Conservation (phyloP, 2,113 vertebrate species). For the Anser cygnoides region DNA sequence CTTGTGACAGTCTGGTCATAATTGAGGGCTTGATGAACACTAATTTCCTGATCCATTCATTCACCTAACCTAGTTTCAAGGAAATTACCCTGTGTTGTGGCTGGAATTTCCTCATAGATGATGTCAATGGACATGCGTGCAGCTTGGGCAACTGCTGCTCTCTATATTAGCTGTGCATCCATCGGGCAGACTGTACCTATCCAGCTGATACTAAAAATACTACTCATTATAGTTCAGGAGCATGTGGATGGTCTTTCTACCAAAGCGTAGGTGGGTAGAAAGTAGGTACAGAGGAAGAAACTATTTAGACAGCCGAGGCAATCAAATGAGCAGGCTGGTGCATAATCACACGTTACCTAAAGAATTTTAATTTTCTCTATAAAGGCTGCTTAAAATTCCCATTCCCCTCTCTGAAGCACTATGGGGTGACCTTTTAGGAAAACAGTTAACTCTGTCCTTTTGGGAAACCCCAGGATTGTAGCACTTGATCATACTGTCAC, state of each 20-base stretch:
- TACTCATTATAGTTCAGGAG: neutral
- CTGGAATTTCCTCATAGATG: neutral
- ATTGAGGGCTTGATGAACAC: neutral
- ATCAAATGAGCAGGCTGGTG: neutral
- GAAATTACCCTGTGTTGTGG: neutral
- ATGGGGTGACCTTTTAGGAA: neutral
- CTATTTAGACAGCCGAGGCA: neutral
- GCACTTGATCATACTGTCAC: neutral
- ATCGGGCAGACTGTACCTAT: neutral
- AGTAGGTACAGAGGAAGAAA: neutral
- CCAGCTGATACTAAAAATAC: neutral
- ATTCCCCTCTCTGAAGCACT: neutral
- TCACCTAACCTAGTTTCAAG: neutral
- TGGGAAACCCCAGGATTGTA: neutral
- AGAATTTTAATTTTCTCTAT: neutral
- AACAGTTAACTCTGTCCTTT: neutral
- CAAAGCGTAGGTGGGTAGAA: neutral
- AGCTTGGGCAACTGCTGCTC: neutral
- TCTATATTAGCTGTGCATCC: accelerated
- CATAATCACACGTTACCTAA: neutral
- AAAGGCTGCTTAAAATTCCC: neutral
- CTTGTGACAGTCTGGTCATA: neutral
- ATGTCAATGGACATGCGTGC: neutral
- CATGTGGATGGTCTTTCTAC: neutral
- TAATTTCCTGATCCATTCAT: neutral